Evolutionary conservation across 2,888 invertebrate species (phyloP), one percentile per base, ranked within the genome.

Genomic region (Xiphydria camelus): DNA sequence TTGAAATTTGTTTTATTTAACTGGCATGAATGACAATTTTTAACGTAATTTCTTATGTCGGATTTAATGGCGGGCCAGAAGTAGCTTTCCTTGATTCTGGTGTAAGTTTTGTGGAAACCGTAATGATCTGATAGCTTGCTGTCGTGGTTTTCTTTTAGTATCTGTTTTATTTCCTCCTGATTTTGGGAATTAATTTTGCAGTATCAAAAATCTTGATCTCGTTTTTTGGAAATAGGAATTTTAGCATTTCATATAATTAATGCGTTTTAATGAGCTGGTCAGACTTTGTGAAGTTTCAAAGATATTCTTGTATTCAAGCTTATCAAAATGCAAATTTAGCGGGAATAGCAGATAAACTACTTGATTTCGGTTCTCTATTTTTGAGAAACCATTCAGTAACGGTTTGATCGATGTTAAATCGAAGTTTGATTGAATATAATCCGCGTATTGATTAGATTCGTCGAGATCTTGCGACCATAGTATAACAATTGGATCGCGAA

Each of bases 11-110:
- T 39, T 23, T 45, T 39, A 7, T 39, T 45, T 39, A 38, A 44
- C 45, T 66, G 62, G 46, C 61, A 64, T 4, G 56, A 52, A 22
- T 51, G 47, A 23, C 51, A 53, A 4, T 36, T 45, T 36, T 44
- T 44, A 7, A 55, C 38, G 18, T 45, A 49, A 9, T 47, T 42
- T 33, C 41, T 40, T 19, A 55, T 51, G 33, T 51, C 46, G 4
- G n/a, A 19, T 14, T 39, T 44, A 49, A 57, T 54, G 4, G 19
- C 40, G 1, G 31, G 14, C 31, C 31, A 31, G n/a, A 9, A 31
- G n/a, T 31, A 31, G 6, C n/a, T 6, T 31, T 31, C 31, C n/a
- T 31, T 31, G 6, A 31, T n/a, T n/a, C 10, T 31, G 5, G 31
- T 9, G 31, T 31, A 31, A 4, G 31, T 31, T 31, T n/a, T 4